phyloP scores from a whole-genome alignment of 2,797 vertebrate species.

The Amphiprion clarkii region DNA sequence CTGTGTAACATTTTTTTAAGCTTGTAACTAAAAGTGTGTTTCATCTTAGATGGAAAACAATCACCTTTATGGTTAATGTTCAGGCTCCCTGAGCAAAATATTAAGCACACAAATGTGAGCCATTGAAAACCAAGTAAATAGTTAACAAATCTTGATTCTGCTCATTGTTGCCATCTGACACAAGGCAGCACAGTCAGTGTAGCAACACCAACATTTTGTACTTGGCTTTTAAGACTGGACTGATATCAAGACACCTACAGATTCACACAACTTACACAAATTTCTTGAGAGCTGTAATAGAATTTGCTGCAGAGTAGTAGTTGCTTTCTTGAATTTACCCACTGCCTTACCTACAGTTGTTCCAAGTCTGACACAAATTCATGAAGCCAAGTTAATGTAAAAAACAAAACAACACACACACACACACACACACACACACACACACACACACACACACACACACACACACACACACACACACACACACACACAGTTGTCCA shows the following conservation, averaged over 20 bases:
- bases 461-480: neutral
- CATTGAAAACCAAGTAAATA: neutral
- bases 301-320: neutral
- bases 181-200: neutral
- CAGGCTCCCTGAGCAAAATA: neutral
- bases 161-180: neutral
- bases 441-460: neutral
- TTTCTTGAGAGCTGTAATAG: neutral
- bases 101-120: too few relatives aligned
- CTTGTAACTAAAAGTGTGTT: neutral
- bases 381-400: neutral
- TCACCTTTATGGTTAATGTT: neutral
- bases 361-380: neutral
- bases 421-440: too few relatives aligned
- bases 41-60: neutral
- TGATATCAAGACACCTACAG: slow-evolving; percentile 2
- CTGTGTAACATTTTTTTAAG: neutral
- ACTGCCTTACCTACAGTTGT: neutral
- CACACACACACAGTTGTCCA: neutral
- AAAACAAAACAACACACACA: neutral
- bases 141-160: neutral
- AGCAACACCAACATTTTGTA: neutral
- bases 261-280: neutral
- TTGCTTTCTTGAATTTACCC: neutral
- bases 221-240: neutral